Evolutionary conservation across 2,888 invertebrate species (phyloP).

Genomic region (Pimpla rufipes): DNA sequence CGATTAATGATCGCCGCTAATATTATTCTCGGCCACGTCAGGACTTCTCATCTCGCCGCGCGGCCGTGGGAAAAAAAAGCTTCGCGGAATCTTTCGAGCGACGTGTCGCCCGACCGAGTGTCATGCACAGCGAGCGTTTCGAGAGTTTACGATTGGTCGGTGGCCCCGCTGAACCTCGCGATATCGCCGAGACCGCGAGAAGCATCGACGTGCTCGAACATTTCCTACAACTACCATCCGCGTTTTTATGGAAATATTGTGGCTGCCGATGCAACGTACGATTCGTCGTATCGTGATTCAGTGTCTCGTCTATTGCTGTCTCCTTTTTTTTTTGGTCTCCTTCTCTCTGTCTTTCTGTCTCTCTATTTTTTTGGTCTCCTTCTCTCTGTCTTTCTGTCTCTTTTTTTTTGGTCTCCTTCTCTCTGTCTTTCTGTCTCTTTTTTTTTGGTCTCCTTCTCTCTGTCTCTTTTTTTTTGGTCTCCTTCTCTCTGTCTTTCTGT

Average conservation of each 20-base stretch:
- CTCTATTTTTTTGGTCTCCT: neutral
- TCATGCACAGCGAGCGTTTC: neutral
- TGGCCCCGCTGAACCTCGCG: slow-evolving; percentile 11
- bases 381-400: neutral
- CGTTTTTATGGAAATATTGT: neutral
- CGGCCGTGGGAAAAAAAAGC: neutral
- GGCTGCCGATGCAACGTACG: neutral
- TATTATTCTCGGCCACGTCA: slow-evolving; percentile 5
- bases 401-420: neutral
- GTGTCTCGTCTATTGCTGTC: neutral
- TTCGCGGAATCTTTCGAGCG: neutral
- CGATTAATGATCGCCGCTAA: neutral
- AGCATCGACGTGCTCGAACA: neutral
- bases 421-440: neutral
- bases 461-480: too few species aligned
- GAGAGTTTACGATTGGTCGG: neutral
- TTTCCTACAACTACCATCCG: neutral
- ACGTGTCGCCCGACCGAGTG: neutral
- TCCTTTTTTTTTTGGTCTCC: too few species aligned
- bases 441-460: too few species aligned
- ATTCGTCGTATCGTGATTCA: neutral
- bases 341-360: too few species aligned
- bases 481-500: neutral
- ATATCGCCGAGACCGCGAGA: neutral
- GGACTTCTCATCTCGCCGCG: neutral